Evolutionary conservation across 2,888 invertebrate genomes (phyloP), one percentile per base, ranked within the genome.

Genomic region (Drosophila macrospina): DNA sequence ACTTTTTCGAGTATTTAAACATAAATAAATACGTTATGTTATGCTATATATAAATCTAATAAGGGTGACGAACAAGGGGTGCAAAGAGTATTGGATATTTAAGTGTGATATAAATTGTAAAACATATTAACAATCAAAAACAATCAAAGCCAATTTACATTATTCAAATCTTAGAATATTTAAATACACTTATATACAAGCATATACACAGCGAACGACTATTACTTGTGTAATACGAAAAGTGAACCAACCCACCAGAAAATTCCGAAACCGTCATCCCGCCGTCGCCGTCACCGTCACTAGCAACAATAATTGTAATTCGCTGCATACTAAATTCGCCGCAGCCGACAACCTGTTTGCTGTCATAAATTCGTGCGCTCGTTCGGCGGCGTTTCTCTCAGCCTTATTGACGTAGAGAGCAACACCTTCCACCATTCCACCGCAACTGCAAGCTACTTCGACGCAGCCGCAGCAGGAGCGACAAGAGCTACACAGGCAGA

Each of bases 361-460:
- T 75, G 69, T 66, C 67, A 72, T 50, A 74, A 74, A 48, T 69
- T 74, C 69, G 72, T 67, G 70, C 50, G 59, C 70, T 63, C 36
- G 42, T 37, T 78, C 76, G 68, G 72, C 78, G 80, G 67, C 72
- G 52, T 74, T 77, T 61, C 41, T 54, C 36, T 60, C 55, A 48
- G 30, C 15, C 52, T 72, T 67, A 64, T 54, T 82, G 80, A 75
- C 75, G 74, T 69, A 70, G 60, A 74, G 65, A 69, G 66, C 63
- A 74, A 83, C 64, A 78, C 70, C 63, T 69, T 74, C 78, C 89
- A 90, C 69, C 90, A 90, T 91, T 90, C 90, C 90, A 86, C 89
- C 89, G 48, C 90, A 90, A 89, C 62, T 86, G 82, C 82, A 89
- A 79, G 69, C 77, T 54, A 71, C 88, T 63, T 69, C 68, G 69